phyloP scores from a whole-genome alignment of 2,888 invertebrate genomes.

The Pherbina coryleti region DNA sequence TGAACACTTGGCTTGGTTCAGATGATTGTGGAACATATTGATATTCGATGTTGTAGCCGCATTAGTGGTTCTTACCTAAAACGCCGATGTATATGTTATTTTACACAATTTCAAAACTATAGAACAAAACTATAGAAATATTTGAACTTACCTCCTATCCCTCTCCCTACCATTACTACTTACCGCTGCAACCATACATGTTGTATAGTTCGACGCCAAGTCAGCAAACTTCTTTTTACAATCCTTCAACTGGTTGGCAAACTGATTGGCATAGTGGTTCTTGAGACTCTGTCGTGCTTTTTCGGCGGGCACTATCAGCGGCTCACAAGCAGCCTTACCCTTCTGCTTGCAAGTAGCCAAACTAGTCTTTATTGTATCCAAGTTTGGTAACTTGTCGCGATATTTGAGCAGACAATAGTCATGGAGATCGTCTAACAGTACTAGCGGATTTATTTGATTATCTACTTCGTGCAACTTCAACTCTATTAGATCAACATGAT shows the following conservation, averaged over 20 bases:
- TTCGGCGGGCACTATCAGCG: slow-evolving; percentile 36
- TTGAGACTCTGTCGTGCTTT: slow-evolving; percentile 44
- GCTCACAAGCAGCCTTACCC: slow-evolving; percentile 28
- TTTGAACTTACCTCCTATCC: not conserved
- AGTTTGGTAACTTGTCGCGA: slow-evolving; percentile 40
- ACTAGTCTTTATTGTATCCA: slow-evolving; percentile 34
- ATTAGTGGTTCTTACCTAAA: slow-evolving; percentile 41
- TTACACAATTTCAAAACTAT: too few species aligned
- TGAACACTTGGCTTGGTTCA: slow-evolving; percentile 44
- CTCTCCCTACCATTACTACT: too few species aligned
- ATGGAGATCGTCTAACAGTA: slow-evolving; percentile 45
- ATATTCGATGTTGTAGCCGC: slow-evolving; percentile 40
- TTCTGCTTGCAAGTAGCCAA: slow-evolving; percentile 42
- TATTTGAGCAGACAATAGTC: slow-evolving; percentile 48
- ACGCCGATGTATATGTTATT: not conserved
- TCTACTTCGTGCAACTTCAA: slow-evolving; percentile 41
- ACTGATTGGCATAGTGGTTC: slow-evolving; percentile 41
- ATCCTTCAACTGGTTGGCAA: slow-evolving; percentile 40
- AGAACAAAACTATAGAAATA: too few species aligned
- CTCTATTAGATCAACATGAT: slow-evolving; percentile 42
- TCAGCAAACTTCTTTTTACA: slow-evolving; percentile 42
- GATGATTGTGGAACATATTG: slow-evolving; percentile 42
- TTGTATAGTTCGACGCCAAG: slow-evolving; percentile 42
- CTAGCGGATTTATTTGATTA: slow-evolving; percentile 45
- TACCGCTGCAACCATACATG: slow-evolving; percentile 42